Evolutionary conservation across 2,113 vertebrate genomes (phyloP), one percentile per base, ranked within the genome.

Genomic region (Neopipo cinnamomea): DNA sequence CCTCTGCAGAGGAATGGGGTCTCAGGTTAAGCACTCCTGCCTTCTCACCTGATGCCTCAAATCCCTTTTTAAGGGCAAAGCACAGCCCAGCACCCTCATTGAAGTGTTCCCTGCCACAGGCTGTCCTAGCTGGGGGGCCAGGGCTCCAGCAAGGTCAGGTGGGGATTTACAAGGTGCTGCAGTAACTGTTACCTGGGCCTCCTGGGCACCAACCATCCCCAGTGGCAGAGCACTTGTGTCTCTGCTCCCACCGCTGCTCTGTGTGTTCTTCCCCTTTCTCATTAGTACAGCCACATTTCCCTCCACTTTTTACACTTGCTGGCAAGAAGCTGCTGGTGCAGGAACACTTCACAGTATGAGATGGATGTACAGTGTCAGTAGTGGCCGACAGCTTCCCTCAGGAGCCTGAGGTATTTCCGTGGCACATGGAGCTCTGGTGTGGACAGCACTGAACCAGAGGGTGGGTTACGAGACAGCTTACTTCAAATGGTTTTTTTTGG

Each of bases 291-390:
- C 27, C 23, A 41, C 35, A n/a, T 80, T 39, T 70, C 14, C 47
- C 50, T 66, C 28, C 28, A 63, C 47, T 50, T 76, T 65, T 66
- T 10, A 55, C 8, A 44, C 23, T 55, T 46, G 37, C 39, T 30
- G 18, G 25, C 56, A 61, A 74, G 65, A 79, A 63, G 53, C 30
- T 81, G 31, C 21, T 76, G 52, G 49, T 89, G 46, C 74, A 94
- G 42, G 28, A 88, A 24, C 56, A 65, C 62, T 53, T 56, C 46
- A 53, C 39, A 85, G 14, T 6, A 15, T 7, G 14, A 14, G 9
- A 59, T 58, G 47, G 39, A 44, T 47, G 16, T 12, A 16, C 3
- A 5, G 44, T 2, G 1, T 20, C 0, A 0, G 8, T 2, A 71
- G 31, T 0, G 8, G 42, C 37, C 1, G 0, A 66, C 0, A 83